A percentile compares a stretch with the other conserved stretches of the same genome.
Evolutionary conservation across 2,797 vertebrate species (phyloP).

Genomic region (Micromesistius poutassou): DNA sequence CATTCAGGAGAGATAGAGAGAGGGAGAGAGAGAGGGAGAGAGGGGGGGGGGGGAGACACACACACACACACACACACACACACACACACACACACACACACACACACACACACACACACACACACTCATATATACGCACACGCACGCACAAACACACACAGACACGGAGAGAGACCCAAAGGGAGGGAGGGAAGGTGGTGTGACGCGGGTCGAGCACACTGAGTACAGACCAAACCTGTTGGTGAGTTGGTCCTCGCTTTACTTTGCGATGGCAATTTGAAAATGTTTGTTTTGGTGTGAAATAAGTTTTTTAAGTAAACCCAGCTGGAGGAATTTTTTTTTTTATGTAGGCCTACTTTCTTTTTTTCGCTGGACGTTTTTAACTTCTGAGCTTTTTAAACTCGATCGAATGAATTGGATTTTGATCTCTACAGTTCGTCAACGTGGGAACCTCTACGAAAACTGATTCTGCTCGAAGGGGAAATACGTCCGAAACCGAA

Average conservation of each 20-base stretch:
- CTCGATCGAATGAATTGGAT: background rate
- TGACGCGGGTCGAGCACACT: background rate
- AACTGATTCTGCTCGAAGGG: too few species aligned
- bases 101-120: too few species aligned
- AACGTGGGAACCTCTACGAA: too few species aligned
- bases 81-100: too few species aligned
- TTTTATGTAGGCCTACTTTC: too few species aligned
- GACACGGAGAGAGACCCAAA: background rate
- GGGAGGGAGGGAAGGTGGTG: background rate
- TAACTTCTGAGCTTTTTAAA: background rate
- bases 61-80: background rate
- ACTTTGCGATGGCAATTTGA: background rate
- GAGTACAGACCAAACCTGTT: background rate
- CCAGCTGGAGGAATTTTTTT: too few species aligned
- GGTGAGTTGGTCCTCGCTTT: background rate
- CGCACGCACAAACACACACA: background rate
- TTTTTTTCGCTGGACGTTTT: too few species aligned
- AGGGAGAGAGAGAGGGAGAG: background rate
- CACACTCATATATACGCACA: too few species aligned
- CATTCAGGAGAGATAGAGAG: background rate
- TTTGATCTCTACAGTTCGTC: too few species aligned
- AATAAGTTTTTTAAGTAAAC: too few species aligned
- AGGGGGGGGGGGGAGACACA: too few species aligned
- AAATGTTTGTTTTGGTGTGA: background rate
- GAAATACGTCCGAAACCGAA: background rate